Evolutionary conservation across 2,113 vertebrate genomes (phyloP), one percentile per base, ranked within the genome.

Genomic region (Labeo rohita): DNA sequence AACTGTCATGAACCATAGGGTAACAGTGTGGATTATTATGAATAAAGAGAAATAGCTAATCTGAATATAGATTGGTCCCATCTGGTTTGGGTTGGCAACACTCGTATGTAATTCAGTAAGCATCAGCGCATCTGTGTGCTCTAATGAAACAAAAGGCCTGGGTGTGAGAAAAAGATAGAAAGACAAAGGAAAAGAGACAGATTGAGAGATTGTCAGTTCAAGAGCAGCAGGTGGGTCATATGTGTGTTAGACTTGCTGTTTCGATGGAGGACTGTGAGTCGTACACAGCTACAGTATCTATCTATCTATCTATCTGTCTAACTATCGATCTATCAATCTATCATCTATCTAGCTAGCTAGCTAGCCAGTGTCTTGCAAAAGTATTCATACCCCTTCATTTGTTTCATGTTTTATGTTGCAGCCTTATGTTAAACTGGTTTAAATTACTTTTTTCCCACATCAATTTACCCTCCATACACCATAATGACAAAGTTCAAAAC

Each of bases 41-140:
- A 93, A 92, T 94, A 92, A 93, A 92, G 93, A 94, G 93, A 95
- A 95, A 92, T 93, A 83, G 93, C 94, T 95, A 92, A 95, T 95
- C 94, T 95, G 94, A 95, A 95, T 95, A 95, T 95, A 95, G 94
- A 95, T 95, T 90, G 92, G 91, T 93, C 94, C 94, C 94, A 95
- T 95, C 95, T 95, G 95, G 93, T 92, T 93, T 91, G 86, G 86
- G 84, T 91, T 94, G 94, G 94, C 94, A 95, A 91, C 84, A 92
- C 90, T 93, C 89, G 90, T 93, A 92, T 90, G 93, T 95, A 93
- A 95, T 95, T 94, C 91, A 89, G 92, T 93, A 94, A 94, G 93
- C 94, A 92, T 92, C 91, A 89, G 90, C 93, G 93, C 95, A 95
- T 95, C 94, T 95, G 94, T 93, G 93, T 89, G 89, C 83, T 86